Base-by-base conservation (phyloP, 2,113 vertebrate species). In the Seriola aureovittata region DNA sequence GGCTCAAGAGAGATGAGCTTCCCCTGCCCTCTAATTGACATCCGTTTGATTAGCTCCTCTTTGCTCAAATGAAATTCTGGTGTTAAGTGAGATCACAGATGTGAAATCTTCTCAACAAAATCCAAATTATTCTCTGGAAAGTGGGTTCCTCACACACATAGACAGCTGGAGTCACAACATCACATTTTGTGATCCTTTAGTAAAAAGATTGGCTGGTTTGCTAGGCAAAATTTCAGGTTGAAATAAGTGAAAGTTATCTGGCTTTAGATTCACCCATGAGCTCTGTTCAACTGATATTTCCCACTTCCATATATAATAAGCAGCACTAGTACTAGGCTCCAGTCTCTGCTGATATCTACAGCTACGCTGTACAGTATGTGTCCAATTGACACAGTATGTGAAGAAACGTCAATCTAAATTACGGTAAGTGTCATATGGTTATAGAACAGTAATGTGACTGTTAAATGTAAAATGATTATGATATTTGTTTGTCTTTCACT, bases 401-500 rank as follows among this genome's bases (percentile, higher is more conserved):
- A 54, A 16, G 44, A 46, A 23, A 52, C 52, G 13, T 46, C 5
- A 66, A 54, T 68, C 14, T 38, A 19, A 65, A 74, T 48, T 48
- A 65, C 44, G 59, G 5, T 34, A 29, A 74, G 46, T 65, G 46
- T 52, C 19, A 65, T 52, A 29, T 55, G 23, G 48, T 32, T 38
- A 42, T 9, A 38, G 19, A 73, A 68, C 8, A 42, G 48, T 68
- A 63, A 72, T 69, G 63, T 32, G 17, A 42, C 57, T 52, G 16
- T 55, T 46, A 34, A 62, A 75, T 23, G 7, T 29, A 6, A 70
- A 44, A 6, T 38, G 44, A 46, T 44, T 19, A 59, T 40, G 21
- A 78, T 48, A 74, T 82, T 54, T 71, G 29, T 65, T 75, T 69
- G 34, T 50, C 44, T 75, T 81, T 67, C 46, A 44, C 36, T 72